A percentile compares a stretch with the other conserved stretches of the same genome.
Conservation (phyloP, 2,888 invertebrate genomes). For the Pandemis corylana region DNA sequence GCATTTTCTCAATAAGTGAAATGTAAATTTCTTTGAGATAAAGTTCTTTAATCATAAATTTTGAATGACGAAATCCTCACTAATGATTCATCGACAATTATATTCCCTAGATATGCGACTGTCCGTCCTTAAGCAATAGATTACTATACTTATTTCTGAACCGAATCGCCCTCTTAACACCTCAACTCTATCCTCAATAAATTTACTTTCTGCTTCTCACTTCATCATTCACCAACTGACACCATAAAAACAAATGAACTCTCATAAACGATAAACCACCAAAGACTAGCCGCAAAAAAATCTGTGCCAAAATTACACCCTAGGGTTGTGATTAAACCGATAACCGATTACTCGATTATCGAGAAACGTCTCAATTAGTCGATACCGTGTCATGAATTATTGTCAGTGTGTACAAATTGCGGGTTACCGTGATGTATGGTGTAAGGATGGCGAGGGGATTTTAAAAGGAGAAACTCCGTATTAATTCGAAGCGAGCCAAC, state of each 20-base stretch:
- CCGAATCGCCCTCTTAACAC: too few species aligned
- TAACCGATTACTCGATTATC: slow-evolving; percentile 57
- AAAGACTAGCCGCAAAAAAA: slow-evolving; percentile 57
- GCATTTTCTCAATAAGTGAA: too few species aligned
- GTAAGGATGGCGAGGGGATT: slow-evolving; percentile 36
- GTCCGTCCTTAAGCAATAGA: too few species aligned
- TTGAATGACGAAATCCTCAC: too few species aligned
- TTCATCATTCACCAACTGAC: background rate
- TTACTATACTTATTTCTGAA: too few species aligned
- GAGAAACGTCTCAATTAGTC: slow-evolving; percentile 68
- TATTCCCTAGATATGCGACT: too few species aligned
- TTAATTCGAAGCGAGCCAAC: slow-evolving; percentile 16
- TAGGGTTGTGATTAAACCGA: slow-evolving; percentile 53
- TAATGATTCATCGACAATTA: too few species aligned
- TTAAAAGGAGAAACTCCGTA: slow-evolving; percentile 37
- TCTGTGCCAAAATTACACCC: slow-evolving; percentile 62
- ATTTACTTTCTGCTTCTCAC: background rate
- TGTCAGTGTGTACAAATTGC: slow-evolving; percentile 35
- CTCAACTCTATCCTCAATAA: slow-evolving; percentile 9
- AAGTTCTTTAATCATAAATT: too few species aligned
- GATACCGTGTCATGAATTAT: slow-evolving; percentile 38
- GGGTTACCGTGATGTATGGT: slow-evolving; percentile 26
- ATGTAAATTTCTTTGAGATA: too few species aligned
- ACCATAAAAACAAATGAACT: slow-evolving; percentile 5
- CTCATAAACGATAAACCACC: slow-evolving; percentile 21